Evolutionary conservation across 1,140 invertebrate species (phyloP), one percentile per base, ranked within the genome.

Genomic region (Drosophila tsacasi): DNA sequence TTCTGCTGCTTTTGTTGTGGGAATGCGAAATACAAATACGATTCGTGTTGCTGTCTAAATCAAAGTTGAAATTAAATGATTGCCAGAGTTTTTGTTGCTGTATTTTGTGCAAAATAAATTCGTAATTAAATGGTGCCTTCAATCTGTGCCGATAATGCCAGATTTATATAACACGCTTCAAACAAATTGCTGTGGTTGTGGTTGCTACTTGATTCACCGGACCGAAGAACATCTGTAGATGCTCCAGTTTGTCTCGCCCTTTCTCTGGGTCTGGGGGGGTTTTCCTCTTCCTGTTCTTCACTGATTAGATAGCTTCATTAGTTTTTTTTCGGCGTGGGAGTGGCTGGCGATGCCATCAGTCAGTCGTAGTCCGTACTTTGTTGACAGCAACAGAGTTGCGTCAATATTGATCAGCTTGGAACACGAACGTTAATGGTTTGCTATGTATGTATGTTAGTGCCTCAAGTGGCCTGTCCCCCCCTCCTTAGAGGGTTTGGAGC

Each of bases 341-440:
- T 73, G 39, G n/a, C 23, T 19, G 23, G 46, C 46, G 21, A 47
- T 47, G 46, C 21, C 46, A 49, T 49, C 47, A 49, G 50, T 27
- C 47, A 52, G 39, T 35, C 49, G 32, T 2, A 55, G 52, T 37
- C 52, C 32, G 46, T 46, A 47, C 40, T 60, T 77, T 77, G 75
- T 77, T 77, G 75, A 69, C 75, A 58, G 19, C 50, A 39, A 35
- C 47, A 23, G 47, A 60, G 63, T 76, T 76, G 74, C 58, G 75
- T 78, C 50, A 78, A 78, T 78, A 78, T 78, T 78, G 58, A 60
- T 50, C 32, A 55, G 49, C 40, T 54, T 32, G 27, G 40, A 75
- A 77, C 32, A 60, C 42, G 55, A 46, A 32, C 9, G 44, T 35
- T 67, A 76, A 47, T 76, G 74, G 52, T 76, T 55, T 50, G 21